phyloP scores from a whole-genome alignment of 1,140 invertebrate species.

The Calycopis cecrops region DNA sequence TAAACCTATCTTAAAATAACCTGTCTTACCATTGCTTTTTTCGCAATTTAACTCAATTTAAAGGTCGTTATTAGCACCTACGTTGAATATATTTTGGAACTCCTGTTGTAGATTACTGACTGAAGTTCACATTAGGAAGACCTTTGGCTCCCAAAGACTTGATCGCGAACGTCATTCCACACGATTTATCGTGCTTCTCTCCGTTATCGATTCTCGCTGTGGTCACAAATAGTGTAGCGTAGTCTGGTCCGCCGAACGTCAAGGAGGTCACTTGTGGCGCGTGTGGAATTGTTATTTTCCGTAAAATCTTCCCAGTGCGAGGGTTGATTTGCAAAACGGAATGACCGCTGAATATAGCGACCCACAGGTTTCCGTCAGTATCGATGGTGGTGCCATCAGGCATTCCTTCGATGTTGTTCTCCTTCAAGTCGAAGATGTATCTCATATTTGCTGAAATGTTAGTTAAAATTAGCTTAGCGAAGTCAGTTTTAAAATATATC shows the following conservation, averaged over 20 bases:
- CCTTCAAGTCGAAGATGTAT: conserved; percentile 74
- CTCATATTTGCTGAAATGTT: conserved; percentile 71
- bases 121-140: conserved; percentile 34
- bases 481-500: too few relatives aligned
- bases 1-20: too few relatives aligned
- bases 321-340: conserved; percentile 58
- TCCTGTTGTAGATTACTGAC: conserved; percentile 16
- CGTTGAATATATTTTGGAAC: too few relatives aligned
- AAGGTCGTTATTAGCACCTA: too few relatives aligned
- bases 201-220: conserved; percentile 69
- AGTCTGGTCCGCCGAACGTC: conserved; percentile 85
- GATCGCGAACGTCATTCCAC: conserved; percentile 84
- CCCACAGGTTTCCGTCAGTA: conserved; percentile 82
- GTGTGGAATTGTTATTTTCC: conserved; percentile 77
- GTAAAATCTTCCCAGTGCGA: conserved; percentile 67
- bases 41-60: too few relatives aligned
- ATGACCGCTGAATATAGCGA: conserved; percentile 78
- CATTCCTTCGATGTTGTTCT: conserved; percentile 66
- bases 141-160: conserved; percentile 80
- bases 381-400: conserved; percentile 86
- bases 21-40: too few relatives aligned
- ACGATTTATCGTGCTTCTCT: conserved; percentile 72
- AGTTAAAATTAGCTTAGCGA: too few relatives aligned
- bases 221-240: conserved; percentile 87
- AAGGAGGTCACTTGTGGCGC: conserved; percentile 84